Conservation (phyloP, 2,113 vertebrate species). For the Piaya cayana region DNA sequence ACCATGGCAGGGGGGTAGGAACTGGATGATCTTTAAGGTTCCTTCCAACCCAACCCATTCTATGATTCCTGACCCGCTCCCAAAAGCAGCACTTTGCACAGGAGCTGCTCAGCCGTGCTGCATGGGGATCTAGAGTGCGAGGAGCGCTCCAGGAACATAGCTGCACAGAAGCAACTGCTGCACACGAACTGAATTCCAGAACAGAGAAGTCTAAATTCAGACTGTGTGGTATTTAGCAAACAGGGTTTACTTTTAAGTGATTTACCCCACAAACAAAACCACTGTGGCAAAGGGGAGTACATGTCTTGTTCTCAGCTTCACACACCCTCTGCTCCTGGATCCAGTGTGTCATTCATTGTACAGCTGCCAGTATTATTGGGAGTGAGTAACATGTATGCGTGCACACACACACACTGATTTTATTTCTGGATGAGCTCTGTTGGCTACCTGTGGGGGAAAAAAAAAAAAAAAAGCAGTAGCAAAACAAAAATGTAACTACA, state of each 20-base stretch:
- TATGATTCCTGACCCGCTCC: too few relatives aligned
- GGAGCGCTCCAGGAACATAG: rapidly evolving
- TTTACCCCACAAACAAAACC: not conserved
- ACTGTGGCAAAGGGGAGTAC: not conserved
- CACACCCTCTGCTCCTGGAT: not conserved
- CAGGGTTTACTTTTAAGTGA: not conserved
- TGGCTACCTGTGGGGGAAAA: not conserved
- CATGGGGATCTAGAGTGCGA: rapidly evolving
- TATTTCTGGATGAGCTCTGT: not conserved
- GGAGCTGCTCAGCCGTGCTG: too few relatives aligned
- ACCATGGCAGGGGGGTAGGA: too few relatives aligned
- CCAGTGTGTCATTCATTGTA: rapidly evolving
- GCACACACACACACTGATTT: rapidly evolving
- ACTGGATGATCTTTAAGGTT: too few relatives aligned
- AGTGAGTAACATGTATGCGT: rapidly evolving
- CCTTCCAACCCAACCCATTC: too few relatives aligned
- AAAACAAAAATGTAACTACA: not conserved
- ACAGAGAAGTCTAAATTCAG: rapidly evolving
- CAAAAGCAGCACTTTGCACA: too few relatives aligned
- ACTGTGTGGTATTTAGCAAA: not conserved
- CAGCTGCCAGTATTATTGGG: not conserved
- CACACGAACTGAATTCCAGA: rapidly evolving
- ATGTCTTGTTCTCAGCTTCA: not conserved
- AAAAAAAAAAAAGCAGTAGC: not conserved
- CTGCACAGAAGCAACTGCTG: rapidly evolving